These are phyloP conservation scores for Sinonovacula constricta DNA, from an alignment of 1,140 invertebrate species.

Conservation along the genomic window DNA sequence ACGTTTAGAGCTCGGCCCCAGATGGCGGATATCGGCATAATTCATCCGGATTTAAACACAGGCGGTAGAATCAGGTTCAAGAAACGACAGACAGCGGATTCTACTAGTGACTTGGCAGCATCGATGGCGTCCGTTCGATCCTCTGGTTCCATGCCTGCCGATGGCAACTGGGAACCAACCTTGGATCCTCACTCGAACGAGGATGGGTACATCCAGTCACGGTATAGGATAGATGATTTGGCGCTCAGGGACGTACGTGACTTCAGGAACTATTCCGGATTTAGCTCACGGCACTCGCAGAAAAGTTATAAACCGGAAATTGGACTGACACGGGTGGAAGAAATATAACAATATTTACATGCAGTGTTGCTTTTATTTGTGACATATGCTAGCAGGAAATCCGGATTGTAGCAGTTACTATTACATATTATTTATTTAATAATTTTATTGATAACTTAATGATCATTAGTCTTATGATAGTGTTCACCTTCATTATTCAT, in stretches of 20 bases:
- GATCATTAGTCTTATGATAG: too few species aligned
- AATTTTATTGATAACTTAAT: too few species aligned
- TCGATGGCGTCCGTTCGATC: slow-evolving; percentile 27
- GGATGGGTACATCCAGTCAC: background rate
- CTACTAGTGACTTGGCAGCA: slow-evolving; percentile 8
- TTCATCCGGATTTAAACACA: background rate
- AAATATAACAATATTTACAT: too few species aligned
- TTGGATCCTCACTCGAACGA: slow-evolving; percentile 25
- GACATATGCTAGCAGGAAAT: too few species aligned
- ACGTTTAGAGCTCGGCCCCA: slow-evolving; percentile 34
- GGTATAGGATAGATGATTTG: background rate
- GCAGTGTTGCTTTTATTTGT: too few species aligned
- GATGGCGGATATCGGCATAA: slow-evolving; percentile 39
- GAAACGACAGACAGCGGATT: slow-evolving; percentile 3
- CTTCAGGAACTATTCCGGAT: slow-evolving; percentile 25
- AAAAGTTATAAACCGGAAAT: slow-evolving; percentile 8
- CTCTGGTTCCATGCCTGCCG: slow-evolving; percentile 19
- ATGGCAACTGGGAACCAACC: slow-evolving; percentile 45
- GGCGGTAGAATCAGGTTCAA: slow-evolving; percentile 12
- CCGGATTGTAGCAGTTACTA: too few species aligned
- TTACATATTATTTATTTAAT: too few species aligned
- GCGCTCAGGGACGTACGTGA: background rate
- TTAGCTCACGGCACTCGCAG: slow-evolving; percentile 8
- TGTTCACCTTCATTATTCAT: too few species aligned
- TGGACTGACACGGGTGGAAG: slow-evolving; percentile 32